phyloP scores from a whole-genome alignment of 2,888 invertebrate species.

The Drosophila vallismaia region DNA sequence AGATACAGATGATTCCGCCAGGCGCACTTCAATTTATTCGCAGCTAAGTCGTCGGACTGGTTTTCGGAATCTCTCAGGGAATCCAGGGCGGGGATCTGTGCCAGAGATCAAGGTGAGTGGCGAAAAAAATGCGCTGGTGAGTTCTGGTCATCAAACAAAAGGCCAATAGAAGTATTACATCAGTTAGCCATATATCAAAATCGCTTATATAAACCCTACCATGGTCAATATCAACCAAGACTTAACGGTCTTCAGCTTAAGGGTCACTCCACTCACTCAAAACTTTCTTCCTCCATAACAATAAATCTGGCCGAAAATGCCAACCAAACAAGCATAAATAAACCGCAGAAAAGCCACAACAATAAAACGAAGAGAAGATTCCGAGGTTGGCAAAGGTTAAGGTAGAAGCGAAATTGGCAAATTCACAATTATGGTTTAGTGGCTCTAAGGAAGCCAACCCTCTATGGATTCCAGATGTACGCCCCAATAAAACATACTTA shows the following conservation, averaged over 20 bases:
- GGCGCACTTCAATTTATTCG: constrained; percentile 58
- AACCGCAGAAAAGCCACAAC: constrained; percentile 61
- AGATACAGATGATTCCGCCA: constrained; percentile 27
- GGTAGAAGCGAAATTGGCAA: constrained; percentile 31
- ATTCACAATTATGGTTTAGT: constrained; percentile 13
- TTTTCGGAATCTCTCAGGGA: constrained; percentile 35
- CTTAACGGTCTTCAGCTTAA: constrained; percentile 58
- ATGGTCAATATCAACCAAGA: constrained; percentile 5
- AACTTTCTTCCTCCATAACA: constrained; percentile 34
- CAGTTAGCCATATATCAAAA: constrained; percentile 1
- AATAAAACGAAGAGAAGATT: constrained; percentile 52
- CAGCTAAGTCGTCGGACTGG: constrained; percentile 61
- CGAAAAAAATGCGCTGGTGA: constrained; percentile 13
- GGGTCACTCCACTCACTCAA: constrained; percentile 56
- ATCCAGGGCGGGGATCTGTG: constrained; percentile 16
- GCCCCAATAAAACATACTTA: constrained; percentile 17
- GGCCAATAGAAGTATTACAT: constrained; percentile 12
- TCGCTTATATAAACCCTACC: constrained; percentile 22
- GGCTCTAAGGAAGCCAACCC: constrained; percentile 26
- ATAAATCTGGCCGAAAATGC: constrained; percentile 25
- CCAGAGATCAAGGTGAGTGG: constrained; percentile 69
- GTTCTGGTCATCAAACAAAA: constrained; percentile 6
- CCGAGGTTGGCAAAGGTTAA: constrained; percentile 52
- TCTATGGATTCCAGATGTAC: constrained; percentile 11
- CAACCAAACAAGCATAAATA: constrained; percentile 24